Conservation (phyloP, 2,797 vertebrate species). For the Manis pentadactyla region DNA sequence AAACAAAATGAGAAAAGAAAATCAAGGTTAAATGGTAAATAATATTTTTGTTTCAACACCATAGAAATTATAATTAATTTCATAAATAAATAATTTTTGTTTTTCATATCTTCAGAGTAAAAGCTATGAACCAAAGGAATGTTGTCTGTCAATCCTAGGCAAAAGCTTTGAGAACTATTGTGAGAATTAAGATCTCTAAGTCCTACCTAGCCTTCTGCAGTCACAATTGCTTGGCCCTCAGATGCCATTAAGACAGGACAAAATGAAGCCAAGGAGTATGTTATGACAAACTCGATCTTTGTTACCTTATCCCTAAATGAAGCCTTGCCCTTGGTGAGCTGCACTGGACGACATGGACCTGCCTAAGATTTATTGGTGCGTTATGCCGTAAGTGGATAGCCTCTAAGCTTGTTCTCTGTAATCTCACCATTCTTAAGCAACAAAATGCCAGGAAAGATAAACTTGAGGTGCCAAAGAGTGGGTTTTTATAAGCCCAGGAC, state of each 20-base stretch:
- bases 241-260: neutral
- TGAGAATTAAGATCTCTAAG: neutral
- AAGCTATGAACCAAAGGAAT: neutral
- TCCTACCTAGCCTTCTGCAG: neutral
- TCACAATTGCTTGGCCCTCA: neutral
- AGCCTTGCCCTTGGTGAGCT: neutral
- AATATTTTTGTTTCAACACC: neutral
- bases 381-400: neutral
- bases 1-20: constrained; percentile 12
- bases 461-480: neutral
- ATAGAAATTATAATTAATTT: neutral
- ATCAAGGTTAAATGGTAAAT: neutral
- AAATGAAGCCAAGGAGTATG: neutral
- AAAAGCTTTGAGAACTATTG: neutral
- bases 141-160: neutral
- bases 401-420: neutral
- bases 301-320: neutral
- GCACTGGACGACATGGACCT: neutral
- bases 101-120: neutral
- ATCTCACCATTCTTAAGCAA: neutral
- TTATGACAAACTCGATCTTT: neutral
- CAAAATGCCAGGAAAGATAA: neutral
- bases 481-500: neutral
- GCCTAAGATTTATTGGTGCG: neutral
- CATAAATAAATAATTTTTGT: neutral